phyloP scores from a whole-genome alignment of 2,797 vertebrate genomes.

The Taenioides sp. region DNA sequence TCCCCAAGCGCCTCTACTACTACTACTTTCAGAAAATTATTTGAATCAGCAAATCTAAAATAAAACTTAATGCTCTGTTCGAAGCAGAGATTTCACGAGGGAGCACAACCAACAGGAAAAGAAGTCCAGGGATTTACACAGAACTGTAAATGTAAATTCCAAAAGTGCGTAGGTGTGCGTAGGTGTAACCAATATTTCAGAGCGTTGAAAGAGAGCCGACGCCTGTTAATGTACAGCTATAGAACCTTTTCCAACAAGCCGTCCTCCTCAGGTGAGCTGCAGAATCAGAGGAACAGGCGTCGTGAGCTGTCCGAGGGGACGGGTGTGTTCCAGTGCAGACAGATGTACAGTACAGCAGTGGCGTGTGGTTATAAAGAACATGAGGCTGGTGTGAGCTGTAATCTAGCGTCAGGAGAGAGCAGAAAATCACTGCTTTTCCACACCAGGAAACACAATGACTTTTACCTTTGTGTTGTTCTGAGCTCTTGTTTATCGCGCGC shows the following conservation, averaged over 20 bases:
- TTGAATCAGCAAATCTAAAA: too few species aligned
- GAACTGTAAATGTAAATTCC: background rate
- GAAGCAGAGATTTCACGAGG: too few species aligned
- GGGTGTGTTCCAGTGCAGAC: slow-evolving; percentile 9
- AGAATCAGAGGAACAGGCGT: slow-evolving; percentile 1
- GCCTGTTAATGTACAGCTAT: background rate
- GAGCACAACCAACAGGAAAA: background rate
- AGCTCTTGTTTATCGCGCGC: slow-evolving; percentile 9
- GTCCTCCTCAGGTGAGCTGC: background rate
- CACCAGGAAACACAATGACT: slow-evolving; percentile 15
- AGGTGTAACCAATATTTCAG: background rate
- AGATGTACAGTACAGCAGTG: slow-evolving; percentile 1
- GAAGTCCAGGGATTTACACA: background rate
- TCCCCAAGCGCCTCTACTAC: too few species aligned
- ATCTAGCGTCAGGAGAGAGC: slow-evolving; percentile 7
- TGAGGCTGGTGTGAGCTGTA: slow-evolving; percentile 15
- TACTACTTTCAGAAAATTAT: too few species aligned
- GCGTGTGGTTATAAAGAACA: slow-evolving; percentile 19
- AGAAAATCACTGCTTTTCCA: slow-evolving; percentile 18
- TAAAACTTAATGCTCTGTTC: too few species aligned
- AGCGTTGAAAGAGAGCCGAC: background rate
- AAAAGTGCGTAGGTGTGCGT: background rate
- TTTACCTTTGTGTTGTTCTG: slow-evolving; percentile 18
- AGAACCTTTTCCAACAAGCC: slow-evolving; percentile 5
- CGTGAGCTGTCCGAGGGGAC: slow-evolving; percentile 22